phyloP scores from a whole-genome alignment of 2,113 vertebrate genomes.

The Rallus limicola region DNA sequence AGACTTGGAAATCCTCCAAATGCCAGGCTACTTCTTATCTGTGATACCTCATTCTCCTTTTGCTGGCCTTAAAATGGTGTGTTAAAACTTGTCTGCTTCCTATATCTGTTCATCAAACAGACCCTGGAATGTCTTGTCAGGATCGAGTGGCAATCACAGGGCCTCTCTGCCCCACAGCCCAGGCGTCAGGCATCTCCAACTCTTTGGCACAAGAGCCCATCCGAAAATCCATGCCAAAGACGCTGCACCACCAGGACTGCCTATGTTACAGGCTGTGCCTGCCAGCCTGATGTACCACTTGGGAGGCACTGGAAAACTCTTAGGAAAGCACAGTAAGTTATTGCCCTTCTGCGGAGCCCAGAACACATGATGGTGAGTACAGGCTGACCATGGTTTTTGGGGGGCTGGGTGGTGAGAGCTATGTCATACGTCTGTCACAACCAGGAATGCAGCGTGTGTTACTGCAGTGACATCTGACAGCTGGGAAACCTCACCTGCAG shows the following conservation, averaged over 20 bases:
- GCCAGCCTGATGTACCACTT: not conserved
- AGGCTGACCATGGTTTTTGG: not conserved
- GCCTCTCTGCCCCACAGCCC: not conserved
- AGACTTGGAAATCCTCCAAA: not conserved
- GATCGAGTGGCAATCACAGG: not conserved
- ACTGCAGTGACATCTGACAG: not conserved
- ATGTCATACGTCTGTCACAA: not conserved
- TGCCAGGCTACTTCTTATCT: not conserved
- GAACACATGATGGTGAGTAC: not conserved
- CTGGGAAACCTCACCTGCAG: not conserved
- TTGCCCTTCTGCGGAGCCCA: not conserved
- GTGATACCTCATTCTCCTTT: not conserved
- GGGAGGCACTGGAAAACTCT: not conserved
- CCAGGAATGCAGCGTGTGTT: not conserved
- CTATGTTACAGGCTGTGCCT: not conserved
- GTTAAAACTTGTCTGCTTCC: not conserved
- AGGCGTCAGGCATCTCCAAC: not conserved
- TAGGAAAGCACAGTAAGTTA: not conserved
- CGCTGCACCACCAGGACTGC: fast-evolving
- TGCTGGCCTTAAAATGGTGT: not conserved
- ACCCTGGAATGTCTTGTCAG: not conserved
- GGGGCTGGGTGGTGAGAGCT: not conserved
- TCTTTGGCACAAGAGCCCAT: not conserved
- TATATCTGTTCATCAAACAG: not conserved
- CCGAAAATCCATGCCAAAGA: not conserved